Evolutionary conservation across 2,888 invertebrate genomes (phyloP).

Genomic region (Rhabditoides inermis): DNA sequence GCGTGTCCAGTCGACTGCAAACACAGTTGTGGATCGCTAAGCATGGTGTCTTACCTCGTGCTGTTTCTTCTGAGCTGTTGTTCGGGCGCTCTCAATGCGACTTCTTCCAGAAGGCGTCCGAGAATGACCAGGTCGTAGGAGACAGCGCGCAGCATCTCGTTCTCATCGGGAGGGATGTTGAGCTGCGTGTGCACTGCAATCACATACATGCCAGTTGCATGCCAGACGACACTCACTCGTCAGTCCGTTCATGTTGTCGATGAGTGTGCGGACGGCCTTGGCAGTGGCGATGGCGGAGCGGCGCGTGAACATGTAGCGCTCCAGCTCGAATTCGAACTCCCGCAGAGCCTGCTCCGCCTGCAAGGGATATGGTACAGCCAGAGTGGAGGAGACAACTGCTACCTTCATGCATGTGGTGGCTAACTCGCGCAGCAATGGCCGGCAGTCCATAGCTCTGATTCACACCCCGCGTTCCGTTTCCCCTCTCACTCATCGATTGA

Average conservation of each 20-base stretch:
- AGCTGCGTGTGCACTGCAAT: conserved; percentile 22
- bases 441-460: too few relatives aligned
- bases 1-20: too few relatives aligned
- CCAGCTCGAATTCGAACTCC: conserved; percentile 23
- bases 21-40: too few relatives aligned
- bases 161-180: conserved; percentile 34
- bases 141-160: conserved; percentile 25
- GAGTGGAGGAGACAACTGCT: too few relatives aligned
- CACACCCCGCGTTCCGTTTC: too few relatives aligned
- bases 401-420: too few relatives aligned
- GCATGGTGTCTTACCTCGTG: too few relatives aligned
- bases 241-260: conserved; percentile 15
- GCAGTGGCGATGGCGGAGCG: conserved; percentile 10
- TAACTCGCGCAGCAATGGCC: too few relatives aligned
- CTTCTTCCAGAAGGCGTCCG: conserved; percentile 19
- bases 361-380: too few relatives aligned
- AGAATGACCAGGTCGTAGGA: conserved; percentile 23
- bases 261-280: conserved; percentile 12
- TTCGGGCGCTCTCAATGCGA: neutral
- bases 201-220: neutral
- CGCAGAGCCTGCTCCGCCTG: conserved; percentile 20
- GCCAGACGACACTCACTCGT: conserved; percentile 7
- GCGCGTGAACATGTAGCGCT: conserved; percentile 15
- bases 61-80: too few relatives aligned
- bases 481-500: too few relatives aligned